Base-by-base conservation (phyloP, 2,113 vertebrate species). In the Passer domesticus region DNA sequence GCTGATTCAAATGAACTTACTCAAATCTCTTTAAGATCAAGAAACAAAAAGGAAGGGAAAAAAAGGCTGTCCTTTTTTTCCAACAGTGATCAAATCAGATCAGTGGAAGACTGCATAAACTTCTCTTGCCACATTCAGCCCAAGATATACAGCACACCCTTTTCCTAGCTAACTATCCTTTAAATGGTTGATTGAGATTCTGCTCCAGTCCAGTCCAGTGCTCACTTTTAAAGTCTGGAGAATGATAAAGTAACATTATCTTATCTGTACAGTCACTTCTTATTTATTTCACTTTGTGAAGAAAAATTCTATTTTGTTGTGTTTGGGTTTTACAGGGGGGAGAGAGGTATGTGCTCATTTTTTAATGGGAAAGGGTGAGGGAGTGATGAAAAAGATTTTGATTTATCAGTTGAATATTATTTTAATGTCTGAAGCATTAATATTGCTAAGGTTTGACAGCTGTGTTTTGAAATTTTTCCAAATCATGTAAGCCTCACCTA, bases 21-120 rank as follows among this genome's bases (percentile, higher is more conserved):
- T 97, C 66, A 97, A 95, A 76, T 94, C 67, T 90, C 68, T 44
- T 90, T 94, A 96, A 91, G 75, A 95, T 64, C 23, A 87, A 89
- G 62, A 96, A 97, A 90, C 44, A 58, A 90, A 95, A 96, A 31
- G 50, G 44, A 95, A 92, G 68, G 3, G 63, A 6, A 24, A 46
- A 63, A 97, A 96, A 75, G 5, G 33, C 23, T 59, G 15, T 46
- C 41, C 67, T 94, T 94, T 91, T 91, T 90, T 94, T 94, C 63
- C 47, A 74, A 56, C 33, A 59, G 21, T 83, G 89, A 88, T 88
- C 91, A 97, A 95, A 73, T 24, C 39, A 87, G 89, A 94, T 70
- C 91, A 75, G 56, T 46, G 21, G 77, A 96, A 95, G 83, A 83
- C 3, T 50, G 39, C 64, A 84, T 59, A 49, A 96, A 68, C 8